Base-by-base conservation (phyloP, 2,113 vertebrate genomes). In the Sinocyclocheilus anophthalmus region DNA sequence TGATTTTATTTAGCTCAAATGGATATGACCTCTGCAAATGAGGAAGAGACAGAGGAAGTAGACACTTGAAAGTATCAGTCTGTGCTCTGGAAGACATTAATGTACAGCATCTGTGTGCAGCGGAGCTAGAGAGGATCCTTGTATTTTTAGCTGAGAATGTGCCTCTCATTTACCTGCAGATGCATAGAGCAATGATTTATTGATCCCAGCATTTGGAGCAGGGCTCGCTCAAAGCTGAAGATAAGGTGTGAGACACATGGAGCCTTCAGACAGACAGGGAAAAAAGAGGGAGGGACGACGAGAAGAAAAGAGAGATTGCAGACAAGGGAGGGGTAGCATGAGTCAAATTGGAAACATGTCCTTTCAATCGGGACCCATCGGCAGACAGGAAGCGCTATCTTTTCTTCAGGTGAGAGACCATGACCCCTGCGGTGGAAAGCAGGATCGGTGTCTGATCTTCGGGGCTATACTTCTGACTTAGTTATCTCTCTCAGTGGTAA, bases 221-320 rank as follows among this genome's bases (percentile, higher is more conserved):
- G n/a, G n/a, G n/a, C n/a, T n/a, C n/a, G n/a, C n/a, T n/a, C 90
- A 89, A 89, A 90, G 88, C 91, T 92, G 92, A 90, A 76, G 93
- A 95, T 96, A 95, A 96, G 95, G 94, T 93, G 95, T 92, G 92
- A 94, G 94, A 94, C 96, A 96, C 92, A 93, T 94, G 93, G 93
- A 88, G 89, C 87, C 65, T 90, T 88, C 87, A 87, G 92, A 92
- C 88, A 85, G 77, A 87, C 81, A 88, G 87, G 81, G 39, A 91
- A 92, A 93, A 87, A 89, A 79, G 59, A 42, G 86, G 86, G 85
- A 73, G 88, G 86, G 87, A 87, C 89, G 67, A 69, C 30, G 86
- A 87, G 85, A 53, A 37, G 87, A 59, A 87, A 83, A 82, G 84
- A 72, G 30, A 89, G 91, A 87, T 73, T 65, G 30, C 84, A 83